A percentile compares a stretch with the other conserved stretches of the same genome.
Conservation (phyloP, 2,888 invertebrate species). For the Zonitis immaculata region DNA sequence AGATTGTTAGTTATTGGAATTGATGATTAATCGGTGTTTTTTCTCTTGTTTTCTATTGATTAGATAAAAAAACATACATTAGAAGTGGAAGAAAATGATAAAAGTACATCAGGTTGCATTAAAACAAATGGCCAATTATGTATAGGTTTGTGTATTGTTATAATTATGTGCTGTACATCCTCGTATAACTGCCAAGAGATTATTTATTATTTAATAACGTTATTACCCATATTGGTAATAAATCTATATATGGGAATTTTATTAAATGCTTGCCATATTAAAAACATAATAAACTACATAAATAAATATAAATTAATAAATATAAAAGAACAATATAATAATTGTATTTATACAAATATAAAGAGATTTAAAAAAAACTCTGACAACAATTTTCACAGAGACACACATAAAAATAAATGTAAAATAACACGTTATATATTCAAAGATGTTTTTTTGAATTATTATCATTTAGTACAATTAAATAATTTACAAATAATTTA, state of each 20-base stretch:
- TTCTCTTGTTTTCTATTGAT: slow-evolving; percentile 30
- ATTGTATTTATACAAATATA: slow-evolving; percentile 17
- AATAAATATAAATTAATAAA: slow-evolving; percentile 4
- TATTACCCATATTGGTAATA: slow-evolving; percentile 18
- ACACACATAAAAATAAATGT: slow-evolving; percentile 21
- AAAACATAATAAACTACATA: slow-evolving; percentile 3
- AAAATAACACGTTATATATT: slow-evolving; percentile 19
- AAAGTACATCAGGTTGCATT: slow-evolving; percentile 42
- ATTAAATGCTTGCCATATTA: slow-evolving; percentile 14
- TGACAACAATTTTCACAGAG: slow-evolving; percentile 46
- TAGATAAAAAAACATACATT: slow-evolving; percentile 44
- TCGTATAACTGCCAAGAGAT: slow-evolving; percentile 30
- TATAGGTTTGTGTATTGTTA: slow-evolving; percentile 49
- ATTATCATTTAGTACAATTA: slow-evolving; percentile 12
- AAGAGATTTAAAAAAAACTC: slow-evolving; percentile 35
- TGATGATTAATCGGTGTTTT: not conserved
- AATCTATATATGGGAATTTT: slow-evolving; percentile 17
- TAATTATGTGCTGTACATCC: slow-evolving; percentile 39
- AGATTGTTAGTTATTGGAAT: too few relatives aligned
- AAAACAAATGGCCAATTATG: slow-evolving; percentile 43
- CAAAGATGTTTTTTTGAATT: slow-evolving; percentile 16
- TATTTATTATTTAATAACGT: slow-evolving; percentile 32
- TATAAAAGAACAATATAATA: slow-evolving; percentile 9
- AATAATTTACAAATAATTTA: slow-evolving; percentile 12
- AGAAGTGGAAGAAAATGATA: slow-evolving; percentile 40